These are phyloP conservation scores for Anniella stebbinsi DNA, from an alignment of 2,797 vertebrate species.

Conservation along the genomic window DNA sequence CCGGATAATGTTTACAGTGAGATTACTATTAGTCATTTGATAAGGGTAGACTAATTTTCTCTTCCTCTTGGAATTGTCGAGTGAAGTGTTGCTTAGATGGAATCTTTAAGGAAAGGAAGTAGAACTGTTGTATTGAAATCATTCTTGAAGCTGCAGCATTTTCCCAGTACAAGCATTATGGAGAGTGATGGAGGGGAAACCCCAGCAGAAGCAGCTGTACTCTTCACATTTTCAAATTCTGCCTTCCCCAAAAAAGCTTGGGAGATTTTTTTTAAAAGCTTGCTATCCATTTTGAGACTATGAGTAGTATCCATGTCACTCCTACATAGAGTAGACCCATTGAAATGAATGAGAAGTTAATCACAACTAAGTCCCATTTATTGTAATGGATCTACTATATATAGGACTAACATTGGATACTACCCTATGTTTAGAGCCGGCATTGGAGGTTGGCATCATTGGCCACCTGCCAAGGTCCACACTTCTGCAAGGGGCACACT, in stretches of 20 bases:
- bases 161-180: neutral
- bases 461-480: neutral
- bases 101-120: neutral
- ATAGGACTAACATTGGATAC: no score
- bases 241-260: neutral
- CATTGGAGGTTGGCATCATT: neutral
- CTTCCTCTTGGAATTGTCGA: neutral
- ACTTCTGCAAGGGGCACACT: neutral
- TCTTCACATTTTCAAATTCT: neutral
- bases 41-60: constrained; percentile 14
- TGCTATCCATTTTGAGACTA: neutral
- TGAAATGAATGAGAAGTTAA: no score
- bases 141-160: neutral
- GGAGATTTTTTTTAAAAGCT: neutral
- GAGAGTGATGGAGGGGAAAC: neutral
- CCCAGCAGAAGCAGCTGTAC: neutral
- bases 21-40: constrained; percentile 25
- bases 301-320: neutral
- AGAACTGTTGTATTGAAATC: neutral
- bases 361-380: no score
- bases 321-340: no score
- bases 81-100: neutral
- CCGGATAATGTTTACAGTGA: constrained; percentile 12
- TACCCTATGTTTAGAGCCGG: neutral
- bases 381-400: no score